These are phyloP conservation scores for Pseudoips prasinana DNA, from an alignment of 2,888 invertebrate species.

Conservation along the genomic window DNA sequence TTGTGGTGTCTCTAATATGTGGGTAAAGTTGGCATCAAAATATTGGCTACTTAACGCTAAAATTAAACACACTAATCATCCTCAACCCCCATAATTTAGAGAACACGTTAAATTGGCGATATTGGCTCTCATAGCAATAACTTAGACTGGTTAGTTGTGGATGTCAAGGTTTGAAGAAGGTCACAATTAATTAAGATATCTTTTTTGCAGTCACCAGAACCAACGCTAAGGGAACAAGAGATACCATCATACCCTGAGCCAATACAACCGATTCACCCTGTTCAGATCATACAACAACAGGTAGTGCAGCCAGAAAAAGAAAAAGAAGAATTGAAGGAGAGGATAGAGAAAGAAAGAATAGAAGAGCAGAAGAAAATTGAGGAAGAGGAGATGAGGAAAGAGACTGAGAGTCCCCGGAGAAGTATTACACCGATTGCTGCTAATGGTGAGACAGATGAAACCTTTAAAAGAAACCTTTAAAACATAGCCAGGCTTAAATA, in stretches of 20 bases:
- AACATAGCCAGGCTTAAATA: too few relatives aligned
- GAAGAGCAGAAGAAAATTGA: conserved; percentile 54
- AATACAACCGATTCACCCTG: conserved; percentile 23
- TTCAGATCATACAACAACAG: conserved; percentile 21
- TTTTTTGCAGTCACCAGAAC: conserved; percentile 51
- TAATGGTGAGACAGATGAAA: conserved; percentile 53
- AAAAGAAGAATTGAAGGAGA: conserved; percentile 26
- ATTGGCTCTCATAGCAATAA: too few relatives aligned
- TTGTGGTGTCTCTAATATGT: too few relatives aligned
- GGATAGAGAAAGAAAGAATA: conserved; percentile 32
- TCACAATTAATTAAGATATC: too few relatives aligned
- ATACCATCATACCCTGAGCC: conserved; percentile 34
- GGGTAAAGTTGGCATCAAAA: too few relatives aligned
- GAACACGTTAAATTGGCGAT: too few relatives aligned
- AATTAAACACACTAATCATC: too few relatives aligned
- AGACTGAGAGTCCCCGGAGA: conserved; percentile 71
- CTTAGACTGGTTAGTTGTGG: too few relatives aligned
- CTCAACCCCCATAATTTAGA: too few relatives aligned
- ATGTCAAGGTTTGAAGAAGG: too few relatives aligned
- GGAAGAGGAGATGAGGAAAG: conserved; percentile 65
- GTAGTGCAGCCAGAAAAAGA: conserved; percentile 17
- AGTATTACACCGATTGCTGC: conserved; percentile 74
- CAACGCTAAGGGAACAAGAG: conserved; percentile 51
- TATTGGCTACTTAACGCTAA: too few relatives aligned
- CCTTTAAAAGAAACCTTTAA: too few relatives aligned